A percentile compares a stretch with the other conserved stretches of the same genome.
Conservation (phyloP, 2,797 vertebrate species). For the Eulemur mongoz region DNA sequence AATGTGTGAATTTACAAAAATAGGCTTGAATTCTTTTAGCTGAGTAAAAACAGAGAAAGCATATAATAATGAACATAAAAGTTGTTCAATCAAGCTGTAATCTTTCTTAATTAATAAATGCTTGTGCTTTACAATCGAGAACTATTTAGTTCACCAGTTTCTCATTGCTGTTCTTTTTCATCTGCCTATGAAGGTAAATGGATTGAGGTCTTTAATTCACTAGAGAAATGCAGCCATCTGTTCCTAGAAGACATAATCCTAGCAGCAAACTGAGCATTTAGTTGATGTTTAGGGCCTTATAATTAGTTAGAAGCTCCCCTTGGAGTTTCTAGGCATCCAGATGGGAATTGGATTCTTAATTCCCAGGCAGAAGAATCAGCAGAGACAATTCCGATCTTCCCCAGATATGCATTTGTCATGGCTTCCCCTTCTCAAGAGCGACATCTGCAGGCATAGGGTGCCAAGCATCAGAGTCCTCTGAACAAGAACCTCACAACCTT, state of each 20-base stretch:
- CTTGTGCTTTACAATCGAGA: neutral
- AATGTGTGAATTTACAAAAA: neutral
- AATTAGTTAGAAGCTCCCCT: neutral
- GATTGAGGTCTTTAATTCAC: neutral
- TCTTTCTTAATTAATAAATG: neutral
- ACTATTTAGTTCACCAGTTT: neutral
- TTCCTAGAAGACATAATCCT: neutral
- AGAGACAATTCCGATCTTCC: neutral
- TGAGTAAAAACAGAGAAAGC: neutral
- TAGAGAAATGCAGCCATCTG: neutral
- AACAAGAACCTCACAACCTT: neutral
- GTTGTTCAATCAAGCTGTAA: neutral
- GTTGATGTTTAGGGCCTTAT: neutral
- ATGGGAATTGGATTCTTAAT: neutral
- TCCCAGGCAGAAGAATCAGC: neutral
- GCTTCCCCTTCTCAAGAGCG: neutral
- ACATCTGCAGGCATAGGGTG: neutral
- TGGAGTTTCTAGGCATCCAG: neutral
- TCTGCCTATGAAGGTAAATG: neutral
- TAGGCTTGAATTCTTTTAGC: neutral
- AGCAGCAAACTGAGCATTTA: neutral
- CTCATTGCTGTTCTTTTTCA: neutral
- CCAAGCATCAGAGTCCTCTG: neutral
- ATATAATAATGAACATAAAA: neutral
- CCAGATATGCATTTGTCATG: rapidly evolving